A percentile compares a stretch with the other conserved stretches of the same genome.
phyloP scores from a whole-genome alignment of 2,888 invertebrate genomes.

The Eretmocerus hayati region DNA sequence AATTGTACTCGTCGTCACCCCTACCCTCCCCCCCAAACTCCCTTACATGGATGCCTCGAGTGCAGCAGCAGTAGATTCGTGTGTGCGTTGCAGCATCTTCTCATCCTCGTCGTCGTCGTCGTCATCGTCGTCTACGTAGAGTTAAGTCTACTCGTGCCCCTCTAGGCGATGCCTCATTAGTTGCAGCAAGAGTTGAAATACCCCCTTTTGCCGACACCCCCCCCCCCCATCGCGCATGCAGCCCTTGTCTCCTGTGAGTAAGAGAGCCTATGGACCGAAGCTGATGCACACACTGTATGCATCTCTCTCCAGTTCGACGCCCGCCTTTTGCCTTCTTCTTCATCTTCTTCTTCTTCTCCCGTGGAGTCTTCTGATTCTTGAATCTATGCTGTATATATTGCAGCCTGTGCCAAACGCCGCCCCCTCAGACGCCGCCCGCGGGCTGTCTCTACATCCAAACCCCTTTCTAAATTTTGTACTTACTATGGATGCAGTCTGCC shows the following conservation, averaged over 20 bases:
- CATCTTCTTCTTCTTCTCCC: slow-evolving; percentile 13
- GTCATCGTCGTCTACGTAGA: background rate
- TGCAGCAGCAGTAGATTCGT: too few species aligned
- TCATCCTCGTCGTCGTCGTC: background rate
- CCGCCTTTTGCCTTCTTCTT: slow-evolving; percentile 42
- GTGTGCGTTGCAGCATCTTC: slow-evolving; percentile 29
- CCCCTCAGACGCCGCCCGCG: background rate
- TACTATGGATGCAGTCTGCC: too few species aligned
- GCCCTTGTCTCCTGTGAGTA: too few species aligned
- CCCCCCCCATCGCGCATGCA: too few species aligned
- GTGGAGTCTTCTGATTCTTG: too few species aligned
- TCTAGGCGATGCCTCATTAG: slow-evolving; percentile 49
- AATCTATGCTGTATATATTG: background rate
- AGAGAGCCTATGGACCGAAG: too few species aligned
- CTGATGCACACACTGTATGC: too few species aligned
- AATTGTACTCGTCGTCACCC: slow-evolving; percentile 37
- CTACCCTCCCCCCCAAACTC: slow-evolving; percentile 30
- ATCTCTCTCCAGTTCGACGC: too few species aligned
- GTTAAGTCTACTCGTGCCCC: slow-evolving; percentile 41
- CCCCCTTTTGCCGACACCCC: slow-evolving; percentile 27
- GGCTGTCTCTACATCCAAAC: background rate
- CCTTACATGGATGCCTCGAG: too few species aligned
- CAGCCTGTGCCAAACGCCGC: background rate
- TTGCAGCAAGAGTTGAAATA: too few species aligned
- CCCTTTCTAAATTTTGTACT: background rate